A percentile compares a stretch with the other conserved stretches of the same genome.
phyloP scores from a whole-genome alignment of 2,888 invertebrate genomes.

The Apoda limacodes region DNA sequence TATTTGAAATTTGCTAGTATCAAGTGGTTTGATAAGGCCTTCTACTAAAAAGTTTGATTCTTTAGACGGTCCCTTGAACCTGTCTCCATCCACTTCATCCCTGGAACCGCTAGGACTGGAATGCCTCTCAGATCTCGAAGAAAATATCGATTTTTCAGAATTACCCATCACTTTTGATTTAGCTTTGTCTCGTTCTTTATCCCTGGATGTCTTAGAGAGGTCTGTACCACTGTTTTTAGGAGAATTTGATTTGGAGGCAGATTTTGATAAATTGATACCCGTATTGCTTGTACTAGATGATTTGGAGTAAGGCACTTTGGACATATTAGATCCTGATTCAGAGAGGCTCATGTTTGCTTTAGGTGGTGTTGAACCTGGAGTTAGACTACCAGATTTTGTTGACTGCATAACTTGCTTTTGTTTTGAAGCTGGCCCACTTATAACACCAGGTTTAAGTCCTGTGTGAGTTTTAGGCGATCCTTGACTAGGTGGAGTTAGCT shows the following conservation, averaged over 20 bases:
- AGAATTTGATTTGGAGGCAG: constrained; percentile 67
- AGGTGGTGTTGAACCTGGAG: constrained; percentile 53
- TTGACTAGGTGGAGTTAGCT: constrained; percentile 62
- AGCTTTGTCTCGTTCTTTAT: constrained; percentile 71
- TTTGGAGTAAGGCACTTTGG: constrained; percentile 63
- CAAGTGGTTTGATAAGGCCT: constrained; percentile 80
- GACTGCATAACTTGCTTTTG: constrained; percentile 77
- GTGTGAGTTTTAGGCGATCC: constrained; percentile 85
- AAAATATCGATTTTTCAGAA: constrained; percentile 75
- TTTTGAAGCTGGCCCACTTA: constrained; percentile 87
- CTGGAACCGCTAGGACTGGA: constrained; percentile 74
- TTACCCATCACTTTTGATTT: constrained; percentile 70
- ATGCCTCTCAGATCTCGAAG: constrained; percentile 72
- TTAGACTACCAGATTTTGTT: constrained; percentile 46
- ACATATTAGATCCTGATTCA: constrained; percentile 39
- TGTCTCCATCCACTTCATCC: constrained; percentile 74
- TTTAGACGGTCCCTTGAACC: constrained; percentile 72
- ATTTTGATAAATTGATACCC: constrained; percentile 59
- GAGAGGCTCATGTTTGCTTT: constrained; percentile 53
- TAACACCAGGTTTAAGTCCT: constrained; percentile 86
- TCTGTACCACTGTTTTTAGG: constrained; percentile 73
- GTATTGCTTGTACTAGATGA: constrained; percentile 48
- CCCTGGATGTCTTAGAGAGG: constrained; percentile 65
- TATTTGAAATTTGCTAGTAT: constrained; percentile 88
- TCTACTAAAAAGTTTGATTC: constrained; percentile 74